phyloP scores from a whole-genome alignment of 2,113 vertebrate genomes.

The Ciconia maguari region DNA sequence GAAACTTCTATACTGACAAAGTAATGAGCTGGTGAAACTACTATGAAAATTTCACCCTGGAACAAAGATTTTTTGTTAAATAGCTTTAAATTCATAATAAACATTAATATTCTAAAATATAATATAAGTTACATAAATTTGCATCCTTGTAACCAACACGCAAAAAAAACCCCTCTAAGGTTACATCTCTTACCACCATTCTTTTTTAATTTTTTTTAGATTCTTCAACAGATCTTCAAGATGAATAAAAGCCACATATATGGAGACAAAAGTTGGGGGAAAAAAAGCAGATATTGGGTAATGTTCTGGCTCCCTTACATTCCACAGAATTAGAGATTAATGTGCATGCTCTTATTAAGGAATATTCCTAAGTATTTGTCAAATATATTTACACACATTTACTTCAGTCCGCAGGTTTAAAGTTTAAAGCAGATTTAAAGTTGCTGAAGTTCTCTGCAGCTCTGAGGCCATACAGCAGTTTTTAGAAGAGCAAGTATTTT shows the following conservation, averaged over 20 bases:
- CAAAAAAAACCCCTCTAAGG: neutral
- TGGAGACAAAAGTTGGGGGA: neutral
- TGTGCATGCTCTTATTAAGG: neutral
- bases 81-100: neutral
- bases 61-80: neutral
- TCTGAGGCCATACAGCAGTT: neutral
- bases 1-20: neutral
- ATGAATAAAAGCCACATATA: neutral
- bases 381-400: neutral
- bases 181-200: neutral
- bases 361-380: neutral
- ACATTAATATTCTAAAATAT: neutral
- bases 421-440: neutral
- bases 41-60: neutral
- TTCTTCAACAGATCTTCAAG: neutral
- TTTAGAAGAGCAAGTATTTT: neutral
- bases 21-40: neutral
- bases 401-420: neutral
- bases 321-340: neutral
- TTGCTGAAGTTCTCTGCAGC: neutral
- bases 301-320: neutral
- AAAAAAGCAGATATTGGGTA: neutral
- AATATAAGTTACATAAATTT: neutral
- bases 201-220: neutral
- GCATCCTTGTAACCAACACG: neutral